Conservation (phyloP, 2,888 invertebrate genomes). For the Bombylius discolor region DNA sequence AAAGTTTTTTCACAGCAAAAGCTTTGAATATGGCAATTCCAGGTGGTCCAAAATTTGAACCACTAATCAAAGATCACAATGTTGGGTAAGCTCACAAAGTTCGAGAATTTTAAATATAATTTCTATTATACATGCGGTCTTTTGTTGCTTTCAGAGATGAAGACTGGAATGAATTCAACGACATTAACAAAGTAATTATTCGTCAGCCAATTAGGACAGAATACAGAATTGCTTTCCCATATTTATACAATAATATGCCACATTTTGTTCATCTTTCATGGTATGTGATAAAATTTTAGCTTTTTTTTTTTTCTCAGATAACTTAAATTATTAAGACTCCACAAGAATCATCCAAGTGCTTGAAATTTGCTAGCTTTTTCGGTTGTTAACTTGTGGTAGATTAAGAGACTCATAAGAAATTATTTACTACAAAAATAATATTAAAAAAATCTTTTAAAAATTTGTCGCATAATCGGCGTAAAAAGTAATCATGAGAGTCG, state of each 20-base stretch:
- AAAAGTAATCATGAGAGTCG: slow-evolving; percentile 26
- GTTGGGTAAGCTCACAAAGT: slow-evolving; percentile 51
- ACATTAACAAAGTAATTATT: slow-evolving; percentile 99
- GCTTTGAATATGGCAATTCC: slow-evolving; percentile 99
- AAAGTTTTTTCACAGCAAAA: slow-evolving; percentile 99
- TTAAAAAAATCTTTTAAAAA: slow-evolving; percentile 5
- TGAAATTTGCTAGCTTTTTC: not conserved
- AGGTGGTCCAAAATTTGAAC: slow-evolving; percentile 99
- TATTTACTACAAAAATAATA: too few relatives aligned
- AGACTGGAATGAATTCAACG: slow-evolving; percentile 99
- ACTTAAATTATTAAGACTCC: not conserved
- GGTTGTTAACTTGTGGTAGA: slow-evolving; percentile 22
- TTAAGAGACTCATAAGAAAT: slow-evolving; percentile 10
- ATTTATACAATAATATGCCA: slow-evolving; percentile 96
- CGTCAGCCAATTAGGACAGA: slow-evolving; percentile 97
- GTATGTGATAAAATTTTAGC: slow-evolving; percentile 46
- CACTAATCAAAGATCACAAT: slow-evolving; percentile 94
- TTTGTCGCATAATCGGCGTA: slow-evolving; percentile 42
- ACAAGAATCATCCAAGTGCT: slow-evolving; percentile 1
- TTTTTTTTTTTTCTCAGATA: not conserved
- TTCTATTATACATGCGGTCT: not conserved
- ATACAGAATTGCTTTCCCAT: slow-evolving; percentile 98
- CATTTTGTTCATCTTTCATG: slow-evolving; percentile 97
- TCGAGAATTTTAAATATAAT: not conserved
- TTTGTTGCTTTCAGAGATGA: slow-evolving; percentile 61